Conservation (phyloP, 2,113 vertebrate species). For the Phaethornis superciliosus region DNA sequence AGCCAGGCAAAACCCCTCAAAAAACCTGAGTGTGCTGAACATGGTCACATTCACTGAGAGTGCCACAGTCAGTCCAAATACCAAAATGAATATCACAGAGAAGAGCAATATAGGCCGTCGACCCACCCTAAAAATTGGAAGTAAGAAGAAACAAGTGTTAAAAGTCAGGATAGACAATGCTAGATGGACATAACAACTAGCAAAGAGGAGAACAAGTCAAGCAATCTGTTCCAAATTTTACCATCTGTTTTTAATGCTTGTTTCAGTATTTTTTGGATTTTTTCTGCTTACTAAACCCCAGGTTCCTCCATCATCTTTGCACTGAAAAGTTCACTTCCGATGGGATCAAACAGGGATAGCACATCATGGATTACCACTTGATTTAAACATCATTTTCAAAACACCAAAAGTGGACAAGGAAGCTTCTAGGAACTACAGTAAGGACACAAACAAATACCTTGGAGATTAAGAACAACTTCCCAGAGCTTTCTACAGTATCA, state of each 20-base stretch:
- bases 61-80: conserved; percentile 93
- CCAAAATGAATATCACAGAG: conserved; percentile 90
- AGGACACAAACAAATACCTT: not conserved
- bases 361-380: not conserved
- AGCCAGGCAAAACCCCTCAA: conserved; percentile 96
- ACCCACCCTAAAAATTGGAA: conserved; percentile 83
- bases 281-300: not conserved
- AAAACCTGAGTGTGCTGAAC: conserved; percentile 98
- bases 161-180: not conserved
- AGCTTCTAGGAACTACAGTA: not conserved
- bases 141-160: not conserved
- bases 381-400: not conserved
- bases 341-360: not conserved
- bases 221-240: not conserved
- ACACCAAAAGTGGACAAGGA: not conserved
- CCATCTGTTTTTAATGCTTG: not conserved
- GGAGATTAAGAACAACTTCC: not conserved
- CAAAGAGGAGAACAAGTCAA: not conserved
- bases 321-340: not conserved
- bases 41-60: conserved; percentile 96
- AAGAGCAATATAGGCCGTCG: conserved; percentile 89
- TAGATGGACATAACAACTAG: not conserved
- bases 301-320: not conserved
- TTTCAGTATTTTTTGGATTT: not conserved
- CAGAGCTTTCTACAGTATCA: not conserved